Base-by-base conservation (phyloP, 2,888 invertebrate genomes). In the Malacosoma neustria region DNA sequence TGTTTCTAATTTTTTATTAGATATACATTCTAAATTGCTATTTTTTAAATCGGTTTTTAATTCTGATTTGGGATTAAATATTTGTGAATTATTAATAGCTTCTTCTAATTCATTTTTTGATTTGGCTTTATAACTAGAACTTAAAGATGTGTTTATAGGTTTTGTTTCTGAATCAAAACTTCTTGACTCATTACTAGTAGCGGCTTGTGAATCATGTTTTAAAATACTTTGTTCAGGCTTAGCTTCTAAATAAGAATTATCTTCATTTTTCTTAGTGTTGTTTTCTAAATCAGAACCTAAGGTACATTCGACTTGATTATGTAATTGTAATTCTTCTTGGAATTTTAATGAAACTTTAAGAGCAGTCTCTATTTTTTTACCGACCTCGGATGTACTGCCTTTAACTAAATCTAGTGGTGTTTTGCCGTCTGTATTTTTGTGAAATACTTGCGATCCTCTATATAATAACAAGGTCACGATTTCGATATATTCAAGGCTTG, bases 341-440 rank as follows among this genome's bases (percentile, higher is more conserved):
- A n/a, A 37, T 33, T n/a, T 29, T n/a, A 35, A 33, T 29, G 13
- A 31, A 11, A 29, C 43, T 32, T 29, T 42, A 9, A 32, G 32
- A 12, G 1, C 41, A 11, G 22, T 45, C 39, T 13, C 39, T 41
- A 37, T 33, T 35, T 11, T 36, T 36, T 9, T 31, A 39, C 11
- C 38, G 9, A 32, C 40, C 13, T 39, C 30, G 6, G 13, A 35
- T 4, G 32, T 39, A 13, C 45, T 38, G 3, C 33, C 22, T 29
- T 35, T 40, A 14, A 52, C 52, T 13, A 57, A 39, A 29, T 49
- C 49, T 35, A 51, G 14, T n/a, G 54, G 49, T 3, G 50, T 51
- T 37, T 48, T 38, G 22, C 42, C 41, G 13, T 48, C 44, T 3
- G 22, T 37, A 14, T 58, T 59, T 15, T 32, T 38, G 9, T 36